These are phyloP conservation scores for Phyllostomus discolor DNA, from an alignment of 2,113 vertebrate genomes.

Conservation along the genomic window DNA sequence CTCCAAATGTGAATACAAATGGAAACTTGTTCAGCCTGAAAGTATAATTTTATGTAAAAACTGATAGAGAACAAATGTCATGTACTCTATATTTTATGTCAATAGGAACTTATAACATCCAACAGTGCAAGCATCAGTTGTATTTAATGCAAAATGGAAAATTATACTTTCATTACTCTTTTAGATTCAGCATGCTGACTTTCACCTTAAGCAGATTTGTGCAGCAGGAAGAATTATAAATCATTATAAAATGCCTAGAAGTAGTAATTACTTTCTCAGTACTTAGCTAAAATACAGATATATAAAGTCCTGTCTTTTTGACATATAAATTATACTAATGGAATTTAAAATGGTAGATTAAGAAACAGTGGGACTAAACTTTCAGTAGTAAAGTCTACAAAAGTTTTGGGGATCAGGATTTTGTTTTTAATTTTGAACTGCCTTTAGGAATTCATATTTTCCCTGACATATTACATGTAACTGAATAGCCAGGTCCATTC, in stretches of 20 bases:
- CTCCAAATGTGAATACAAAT: constrained; percentile 27
- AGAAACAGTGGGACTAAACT: background rate
- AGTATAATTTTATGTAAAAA: constrained; percentile 35
- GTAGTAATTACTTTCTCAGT: constrained; percentile 47
- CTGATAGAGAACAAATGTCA: constrained; percentile 23
- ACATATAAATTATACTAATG: constrained; percentile 22
- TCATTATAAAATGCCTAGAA: constrained; percentile 41
- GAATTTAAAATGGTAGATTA: constrained; percentile 11
- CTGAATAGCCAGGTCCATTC: background rate
- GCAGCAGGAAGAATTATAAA: constrained; percentile 35
- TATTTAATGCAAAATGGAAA: constrained; percentile 53
- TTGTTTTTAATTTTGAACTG: constrained; percentile 15
- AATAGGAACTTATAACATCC: constrained; percentile 21
- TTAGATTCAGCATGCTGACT: constrained; percentile 30
- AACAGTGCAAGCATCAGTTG: background rate
- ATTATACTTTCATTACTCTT: constrained; percentile 43
- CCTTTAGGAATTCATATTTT: background rate
- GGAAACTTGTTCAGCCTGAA: constrained; percentile 30
- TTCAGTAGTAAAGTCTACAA: background rate
- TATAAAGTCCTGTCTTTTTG: constrained; percentile 21
- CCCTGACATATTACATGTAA: background rate
- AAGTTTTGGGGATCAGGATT: background rate
- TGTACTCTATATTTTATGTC: constrained; percentile 16
- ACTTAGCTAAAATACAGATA: constrained; percentile 47
- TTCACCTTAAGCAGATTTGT: constrained; percentile 37